Percentiles rank a stretch among this genome's conserved stretches.
These are phyloP conservation scores for Ochotona curzoniae DNA, from an alignment of 2,113 vertebrate genomes.

Conservation along the genomic window DNA sequence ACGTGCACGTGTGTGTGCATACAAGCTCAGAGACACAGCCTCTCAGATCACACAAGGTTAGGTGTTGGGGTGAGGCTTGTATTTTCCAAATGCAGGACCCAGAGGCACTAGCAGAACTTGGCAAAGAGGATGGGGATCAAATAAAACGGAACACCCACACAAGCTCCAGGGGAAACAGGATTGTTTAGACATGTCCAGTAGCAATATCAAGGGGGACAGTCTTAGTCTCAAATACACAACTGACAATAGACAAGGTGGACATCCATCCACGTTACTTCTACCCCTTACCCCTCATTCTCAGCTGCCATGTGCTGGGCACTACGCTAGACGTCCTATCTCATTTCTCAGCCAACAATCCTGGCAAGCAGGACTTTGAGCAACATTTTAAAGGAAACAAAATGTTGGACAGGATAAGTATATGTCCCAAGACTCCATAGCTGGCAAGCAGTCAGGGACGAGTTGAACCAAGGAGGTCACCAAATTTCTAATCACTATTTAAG, in stretches of 20 bases:
- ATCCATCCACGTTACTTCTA: neutral
- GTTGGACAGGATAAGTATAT: neutral
- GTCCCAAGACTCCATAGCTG: neutral
- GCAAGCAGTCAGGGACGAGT: neutral
- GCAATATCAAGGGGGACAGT: neutral
- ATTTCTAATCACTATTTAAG: neutral
- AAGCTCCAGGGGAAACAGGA: neutral
- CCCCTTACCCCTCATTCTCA: neutral
- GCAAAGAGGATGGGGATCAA: neutral
- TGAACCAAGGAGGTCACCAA: neutral
- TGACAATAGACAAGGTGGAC: neutral
- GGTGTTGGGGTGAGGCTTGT: neutral
- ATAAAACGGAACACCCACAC: neutral
- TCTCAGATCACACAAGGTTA: neutral
- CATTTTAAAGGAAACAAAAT: neutral
- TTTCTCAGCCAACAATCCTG: neutral
- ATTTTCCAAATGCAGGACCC: neutral
- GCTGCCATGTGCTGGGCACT: neutral
- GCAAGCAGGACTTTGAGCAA: neutral
- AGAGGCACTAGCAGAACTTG: neutral
- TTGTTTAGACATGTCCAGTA: neutral
- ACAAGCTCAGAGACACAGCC: neutral
- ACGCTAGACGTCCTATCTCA: neutral
- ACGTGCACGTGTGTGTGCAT: fast-evolving
- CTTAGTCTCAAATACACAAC: neutral